Evolutionary conservation across 2,888 invertebrate genomes (phyloP), one percentile per base, ranked within the genome.

Genomic region (Sminthurinus aureus): DNA sequence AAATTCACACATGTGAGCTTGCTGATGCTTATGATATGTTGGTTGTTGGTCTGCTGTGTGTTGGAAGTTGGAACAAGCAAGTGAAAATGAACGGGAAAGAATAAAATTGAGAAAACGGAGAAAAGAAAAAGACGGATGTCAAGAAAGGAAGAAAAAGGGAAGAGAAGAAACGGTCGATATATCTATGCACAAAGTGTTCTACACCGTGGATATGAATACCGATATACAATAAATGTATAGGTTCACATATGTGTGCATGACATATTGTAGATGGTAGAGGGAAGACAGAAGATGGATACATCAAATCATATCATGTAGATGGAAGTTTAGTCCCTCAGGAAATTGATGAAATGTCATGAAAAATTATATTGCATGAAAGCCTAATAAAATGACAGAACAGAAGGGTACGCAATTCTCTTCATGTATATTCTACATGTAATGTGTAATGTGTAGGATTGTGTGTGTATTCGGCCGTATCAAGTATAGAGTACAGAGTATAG

Each of bases 261-360:
- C 38, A 38, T 4, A 38, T 38, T n/a, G n/a, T n/a, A n/a, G n/a
- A n/a, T n/a, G 20, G 58, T 51, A 26, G 13, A 74, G 38, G 26
- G 50, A 74, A 50, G 4, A 38, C 26, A 52, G 18, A 4, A 20
- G 20, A 24, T 12, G 11, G 24, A 24, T 73, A 73, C 15, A 26
- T 9, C 22, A 4, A 73, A 73, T 11, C 15, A 8, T 38, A 38
- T 24, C 15, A 73, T 64, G 13, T 58, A 38, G n/a, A 80, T 24
- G 71, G 75, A 51, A 66, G 66, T 15, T 9, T 50, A 51, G 84
- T 87, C 86, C 86, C 87, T 82, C 85, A 86, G 86, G 87, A 86
- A 87, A 87, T 86, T 86, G 86, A 87, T 85, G 86, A 86, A 87
- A 87, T 87, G 87, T 87, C 87, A 86, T 86, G 87, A 85, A 87